phyloP scores from a whole-genome alignment of 1,140 invertebrate species.

The Telenomus remus region DNA sequence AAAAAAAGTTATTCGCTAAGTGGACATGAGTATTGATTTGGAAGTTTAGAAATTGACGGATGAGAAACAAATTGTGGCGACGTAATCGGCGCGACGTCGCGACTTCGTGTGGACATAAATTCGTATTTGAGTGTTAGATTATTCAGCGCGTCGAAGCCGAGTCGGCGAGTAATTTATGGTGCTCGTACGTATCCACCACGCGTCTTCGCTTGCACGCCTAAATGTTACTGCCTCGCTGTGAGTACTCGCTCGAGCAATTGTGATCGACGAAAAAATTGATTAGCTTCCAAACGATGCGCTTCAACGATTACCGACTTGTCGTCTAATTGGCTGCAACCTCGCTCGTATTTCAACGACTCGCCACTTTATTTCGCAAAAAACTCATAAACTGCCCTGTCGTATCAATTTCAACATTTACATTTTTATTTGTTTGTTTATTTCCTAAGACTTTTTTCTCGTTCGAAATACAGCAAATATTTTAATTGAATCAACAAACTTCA shows the following conservation, averaged over 20 bases:
- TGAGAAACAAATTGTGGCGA: slow-evolving; percentile 42
- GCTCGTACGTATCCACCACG: slow-evolving; percentile 12
- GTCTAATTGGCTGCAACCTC: not conserved
- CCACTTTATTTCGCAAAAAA: not conserved
- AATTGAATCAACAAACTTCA: too few relatives aligned
- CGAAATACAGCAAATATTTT: too few relatives aligned
- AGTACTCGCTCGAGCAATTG: slow-evolving; percentile 10
- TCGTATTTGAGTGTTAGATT: slow-evolving; percentile 50
- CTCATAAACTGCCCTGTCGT: not conserved
- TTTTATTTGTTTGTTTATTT: too few relatives aligned
- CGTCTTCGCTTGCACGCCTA: slow-evolving; percentile 24
- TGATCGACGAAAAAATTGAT: slow-evolving; percentile 11
- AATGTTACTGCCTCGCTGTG: slow-evolving; percentile 9
- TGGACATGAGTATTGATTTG: not conserved
- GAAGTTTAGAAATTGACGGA: slow-evolving; percentile 33
- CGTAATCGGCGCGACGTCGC: slow-evolving; percentile 37
- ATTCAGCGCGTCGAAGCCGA: slow-evolving; percentile 37
- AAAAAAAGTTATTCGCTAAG: too few relatives aligned
- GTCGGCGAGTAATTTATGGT: slow-evolving; percentile 48
- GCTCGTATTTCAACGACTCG: not conserved
- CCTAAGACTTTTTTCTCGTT: too few relatives aligned
- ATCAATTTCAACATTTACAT: not conserved
- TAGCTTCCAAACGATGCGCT: slow-evolving; percentile 5
- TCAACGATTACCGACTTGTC: not conserved
- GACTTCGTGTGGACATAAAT: slow-evolving; percentile 43